Conservation (phyloP, 2,797 vertebrate species). For the Denticeps clupeoides region DNA sequence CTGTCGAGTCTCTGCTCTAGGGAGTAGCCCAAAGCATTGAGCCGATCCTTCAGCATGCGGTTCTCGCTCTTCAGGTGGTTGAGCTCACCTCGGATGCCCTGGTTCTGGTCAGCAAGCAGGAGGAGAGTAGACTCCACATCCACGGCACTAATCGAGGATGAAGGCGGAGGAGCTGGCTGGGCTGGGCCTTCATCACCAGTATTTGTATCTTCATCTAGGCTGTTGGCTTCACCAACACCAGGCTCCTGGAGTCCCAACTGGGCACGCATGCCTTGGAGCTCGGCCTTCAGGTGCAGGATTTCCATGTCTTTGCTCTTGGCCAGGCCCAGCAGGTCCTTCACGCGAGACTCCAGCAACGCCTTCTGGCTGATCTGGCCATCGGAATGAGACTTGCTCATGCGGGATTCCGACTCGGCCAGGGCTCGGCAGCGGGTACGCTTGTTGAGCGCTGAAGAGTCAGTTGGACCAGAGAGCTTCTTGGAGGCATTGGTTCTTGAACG, state of each 20-base stretch:
- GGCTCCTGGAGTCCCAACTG: constrained; percentile 66
- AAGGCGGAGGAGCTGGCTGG: constrained; percentile 45
- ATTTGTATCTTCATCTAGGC: constrained; percentile 49
- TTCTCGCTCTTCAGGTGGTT: constrained; percentile 78
- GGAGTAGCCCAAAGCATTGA: constrained; percentile 77
- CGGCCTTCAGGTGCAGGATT: constrained; percentile 66
- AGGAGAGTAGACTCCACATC: constrained; percentile 67
- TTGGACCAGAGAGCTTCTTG: constrained; percentile 54
- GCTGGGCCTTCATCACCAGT: constrained; percentile 18
- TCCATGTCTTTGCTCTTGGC: constrained; percentile 75
- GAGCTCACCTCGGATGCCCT: constrained; percentile 70
- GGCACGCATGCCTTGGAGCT: constrained; percentile 65
- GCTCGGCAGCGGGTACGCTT: constrained; percentile 66
- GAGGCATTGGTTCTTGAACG: constrained; percentile 55
- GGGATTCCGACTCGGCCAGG: constrained; percentile 52
- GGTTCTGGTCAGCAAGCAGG: constrained; percentile 73
- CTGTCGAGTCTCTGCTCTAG: constrained; percentile 70
- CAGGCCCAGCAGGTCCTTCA: constrained; percentile 68
- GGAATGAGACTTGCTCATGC: constrained; percentile 71
- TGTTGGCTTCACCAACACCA: constrained; percentile 53
- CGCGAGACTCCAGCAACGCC: constrained; percentile 66
- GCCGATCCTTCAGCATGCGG: constrained; percentile 74
- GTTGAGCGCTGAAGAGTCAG: constrained; percentile 28
- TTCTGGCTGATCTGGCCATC: constrained; percentile 75
- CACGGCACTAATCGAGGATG: constrained; percentile 45